Conservation (phyloP, 2,113 vertebrate species). For the Dicaeum eximium region DNA sequence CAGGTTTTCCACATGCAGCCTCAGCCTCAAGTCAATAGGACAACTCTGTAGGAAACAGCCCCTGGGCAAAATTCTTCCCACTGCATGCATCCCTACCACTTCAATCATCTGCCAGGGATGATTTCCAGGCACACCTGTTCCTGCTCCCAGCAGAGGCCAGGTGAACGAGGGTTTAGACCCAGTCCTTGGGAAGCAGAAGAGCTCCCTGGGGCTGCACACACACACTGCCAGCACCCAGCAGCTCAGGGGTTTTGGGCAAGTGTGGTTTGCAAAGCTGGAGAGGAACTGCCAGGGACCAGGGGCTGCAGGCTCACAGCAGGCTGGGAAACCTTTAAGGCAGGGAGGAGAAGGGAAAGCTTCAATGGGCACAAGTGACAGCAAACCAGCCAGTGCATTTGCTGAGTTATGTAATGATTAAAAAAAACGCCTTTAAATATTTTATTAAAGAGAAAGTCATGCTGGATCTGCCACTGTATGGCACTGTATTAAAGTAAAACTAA, state of each 20-base stretch:
- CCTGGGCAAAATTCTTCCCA: neutral
- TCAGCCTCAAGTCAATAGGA: neutral
- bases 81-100: neutral
- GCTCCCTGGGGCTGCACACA: rapidly evolving
- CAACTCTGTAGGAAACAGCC: neutral
- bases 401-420: neutral
- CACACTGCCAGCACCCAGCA: neutral
- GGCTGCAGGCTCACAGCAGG: rapidly evolving
- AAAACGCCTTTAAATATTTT: neutral
- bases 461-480: neutral
- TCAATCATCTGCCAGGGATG: neutral
- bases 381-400: neutral
- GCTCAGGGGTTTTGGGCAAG: neutral
- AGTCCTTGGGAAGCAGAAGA: neutral
- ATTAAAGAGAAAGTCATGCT: neutral
- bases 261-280: neutral
- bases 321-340: neutral
- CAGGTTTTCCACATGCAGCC: neutral
- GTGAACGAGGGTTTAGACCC: neutral
- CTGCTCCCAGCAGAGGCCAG: neutral
- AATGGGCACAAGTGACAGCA: neutral
- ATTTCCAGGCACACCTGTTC: neutral
- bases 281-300: neutral
- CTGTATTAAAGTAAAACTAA: neutral
- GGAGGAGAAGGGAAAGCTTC: neutral